Percentiles rank a stretch among this genome's conserved stretches.
These are phyloP conservation scores for Tupiocoris notatus DNA, from an alignment of 2,888 invertebrate genomes.

Conservation along the genomic window DNA sequence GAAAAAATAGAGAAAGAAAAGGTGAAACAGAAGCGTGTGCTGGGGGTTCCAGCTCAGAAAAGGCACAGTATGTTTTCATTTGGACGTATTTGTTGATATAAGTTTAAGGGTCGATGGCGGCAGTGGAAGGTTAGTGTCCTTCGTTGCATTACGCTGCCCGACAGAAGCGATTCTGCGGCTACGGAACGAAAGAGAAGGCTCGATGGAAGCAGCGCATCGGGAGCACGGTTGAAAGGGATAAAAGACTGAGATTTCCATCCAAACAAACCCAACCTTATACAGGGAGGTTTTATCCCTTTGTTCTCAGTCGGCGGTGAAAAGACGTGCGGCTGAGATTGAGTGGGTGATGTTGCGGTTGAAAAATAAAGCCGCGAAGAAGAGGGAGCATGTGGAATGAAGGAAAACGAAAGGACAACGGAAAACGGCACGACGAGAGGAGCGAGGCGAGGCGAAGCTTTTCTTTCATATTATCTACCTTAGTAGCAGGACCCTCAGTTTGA, in stretches of 20 bases:
- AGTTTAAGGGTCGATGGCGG: slow-evolving; percentile 15
- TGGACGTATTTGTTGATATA: slow-evolving; percentile 35
- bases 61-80: slow-evolving; percentile 29
- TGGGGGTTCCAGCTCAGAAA: background rate
- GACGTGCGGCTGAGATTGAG: background rate
- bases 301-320: slow-evolving; percentile 8
- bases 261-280: slow-evolving; percentile 31
- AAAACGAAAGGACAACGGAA: background rate
- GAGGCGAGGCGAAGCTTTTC: slow-evolving; percentile 16
- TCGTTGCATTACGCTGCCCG: background rate
- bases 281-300: slow-evolving; percentile 28
- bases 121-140: background rate
- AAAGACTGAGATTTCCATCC: slow-evolving; percentile 40
- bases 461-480: background rate
- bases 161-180: background rate
- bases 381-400: background rate
- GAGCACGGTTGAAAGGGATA: slow-evolving; percentile 6
- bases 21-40: background rate
- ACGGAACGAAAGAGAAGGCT: background rate
- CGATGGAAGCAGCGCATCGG: slow-evolving; percentile 2
- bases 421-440: background rate
- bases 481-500: background rate
- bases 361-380: background rate
- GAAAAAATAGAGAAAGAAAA: background rate
- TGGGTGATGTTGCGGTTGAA: background rate